A percentile compares a stretch with the other conserved stretches of the same genome.
These are phyloP conservation scores for Nibea albiflora DNA, from an alignment of 2,113 vertebrate genomes.

Conservation along the genomic window DNA sequence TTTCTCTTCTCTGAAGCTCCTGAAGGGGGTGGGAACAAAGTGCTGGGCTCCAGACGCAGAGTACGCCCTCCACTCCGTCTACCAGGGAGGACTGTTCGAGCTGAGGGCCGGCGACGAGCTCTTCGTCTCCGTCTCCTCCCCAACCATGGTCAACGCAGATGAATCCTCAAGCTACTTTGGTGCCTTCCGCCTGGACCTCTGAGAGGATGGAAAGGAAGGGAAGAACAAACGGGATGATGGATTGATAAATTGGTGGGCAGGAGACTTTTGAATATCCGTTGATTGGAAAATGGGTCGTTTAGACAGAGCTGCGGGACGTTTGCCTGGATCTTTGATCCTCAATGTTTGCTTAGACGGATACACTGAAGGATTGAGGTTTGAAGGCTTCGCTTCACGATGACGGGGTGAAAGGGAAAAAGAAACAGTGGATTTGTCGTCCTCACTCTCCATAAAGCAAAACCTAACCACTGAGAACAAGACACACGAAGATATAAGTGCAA, in stretches of 20 bases:
- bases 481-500: slow-evolving; percentile 51
- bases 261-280: slow-evolving; percentile 37
- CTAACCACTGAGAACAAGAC: slow-evolving; percentile 25
- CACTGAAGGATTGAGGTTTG: slow-evolving; percentile 37
- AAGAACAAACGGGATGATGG: background rate
- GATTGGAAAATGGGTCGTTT: slow-evolving; percentile 1
- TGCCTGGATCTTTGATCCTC: slow-evolving; percentile 71
- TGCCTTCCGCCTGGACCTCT: slow-evolving; percentile 88
- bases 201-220: slow-evolving; percentile 43
- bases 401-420: slow-evolving; percentile 9
- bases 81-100: slow-evolving; percentile 91
- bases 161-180: slow-evolving; percentile 89
- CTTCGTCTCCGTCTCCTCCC: slow-evolving; percentile 90
- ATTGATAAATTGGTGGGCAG: slow-evolving; percentile 1
- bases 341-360: slow-evolving; percentile 26
- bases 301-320: background rate
- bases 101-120: slow-evolving; percentile 88
- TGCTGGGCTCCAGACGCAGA: slow-evolving; percentile 89
- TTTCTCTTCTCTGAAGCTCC: slow-evolving; percentile 75
- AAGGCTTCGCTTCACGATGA: slow-evolving; percentile 16
- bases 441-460: slow-evolving; percentile 17
- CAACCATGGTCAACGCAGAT: slow-evolving; percentile 84
- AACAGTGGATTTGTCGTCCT: slow-evolving; percentile 31
- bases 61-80: slow-evolving; percentile 90
- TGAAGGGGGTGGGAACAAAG: slow-evolving; percentile 92